phyloP scores from a whole-genome alignment of 2,888 invertebrate species.

The Cantharis lateralis region DNA sequence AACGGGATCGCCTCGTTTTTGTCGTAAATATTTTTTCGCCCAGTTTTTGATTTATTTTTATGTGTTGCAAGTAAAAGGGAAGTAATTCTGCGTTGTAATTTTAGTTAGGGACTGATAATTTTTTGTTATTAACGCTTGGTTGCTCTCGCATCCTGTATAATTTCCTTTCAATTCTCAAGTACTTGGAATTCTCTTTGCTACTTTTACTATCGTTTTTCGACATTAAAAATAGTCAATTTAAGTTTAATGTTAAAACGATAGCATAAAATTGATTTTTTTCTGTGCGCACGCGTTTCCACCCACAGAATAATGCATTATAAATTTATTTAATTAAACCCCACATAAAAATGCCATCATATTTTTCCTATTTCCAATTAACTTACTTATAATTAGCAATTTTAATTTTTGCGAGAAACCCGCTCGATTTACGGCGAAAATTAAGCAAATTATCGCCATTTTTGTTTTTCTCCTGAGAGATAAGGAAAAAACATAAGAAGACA shows the following conservation, averaged over 20 bases:
- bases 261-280: constrained; percentile 40
- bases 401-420: neutral
- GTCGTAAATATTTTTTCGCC: neutral
- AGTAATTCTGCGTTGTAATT: neutral
- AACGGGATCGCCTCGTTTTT: neutral
- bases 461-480: neutral
- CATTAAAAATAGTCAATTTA: constrained; percentile 6
- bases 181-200: neutral
- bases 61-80: neutral
- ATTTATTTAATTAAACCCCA: constrained; percentile 28
- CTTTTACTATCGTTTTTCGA: neutral
- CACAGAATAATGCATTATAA: constrained; percentile 22
- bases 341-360: constrained; percentile 6
- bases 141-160: constrained; percentile 4
- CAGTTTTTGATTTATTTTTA: neutral
- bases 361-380: neutral
- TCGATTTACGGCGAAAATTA: neutral
- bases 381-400: neutral
- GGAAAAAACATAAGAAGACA: neutral
- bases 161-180: neutral
- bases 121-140: neutral
- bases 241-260: constrained; percentile 25
- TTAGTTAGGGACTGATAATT: constrained; percentile 10
- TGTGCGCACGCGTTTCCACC: constrained; percentile 36
- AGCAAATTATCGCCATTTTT: neutral